Conservation (phyloP, 30 jellyfish, hydroid and myxozoan species). For the Phacellophora camtschatica region DNA sequence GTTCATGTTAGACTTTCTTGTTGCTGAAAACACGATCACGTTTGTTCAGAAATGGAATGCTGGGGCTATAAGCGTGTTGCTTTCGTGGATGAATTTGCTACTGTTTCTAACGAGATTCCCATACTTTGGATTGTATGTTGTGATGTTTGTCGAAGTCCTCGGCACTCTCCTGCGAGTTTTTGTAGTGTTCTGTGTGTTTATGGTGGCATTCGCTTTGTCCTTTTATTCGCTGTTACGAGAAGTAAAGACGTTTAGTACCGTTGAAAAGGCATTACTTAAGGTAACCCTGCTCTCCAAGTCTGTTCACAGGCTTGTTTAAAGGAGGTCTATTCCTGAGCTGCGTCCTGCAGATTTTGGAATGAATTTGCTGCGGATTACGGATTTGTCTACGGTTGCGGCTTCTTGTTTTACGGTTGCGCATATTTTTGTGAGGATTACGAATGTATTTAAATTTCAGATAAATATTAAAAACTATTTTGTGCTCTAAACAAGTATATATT, state of each 20-base stretch:
- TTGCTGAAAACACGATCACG: not conserved
- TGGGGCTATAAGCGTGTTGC: slow-evolving; percentile 76
- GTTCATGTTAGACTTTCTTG: slow-evolving; percentile 64
- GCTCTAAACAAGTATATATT: too few relatives aligned
- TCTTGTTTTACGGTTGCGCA: too few relatives aligned
- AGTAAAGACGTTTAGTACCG: slow-evolving; percentile 56
- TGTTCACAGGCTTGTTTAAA: too few relatives aligned
- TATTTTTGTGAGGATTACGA: too few relatives aligned
- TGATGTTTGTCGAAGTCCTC: slow-evolving; percentile 86
- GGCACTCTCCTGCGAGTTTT: slow-evolving; percentile 74
- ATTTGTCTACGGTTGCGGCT: too few relatives aligned
- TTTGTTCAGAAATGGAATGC: slow-evolving; percentile 74
- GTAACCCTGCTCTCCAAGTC: too few relatives aligned
- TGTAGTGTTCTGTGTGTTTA: slow-evolving; percentile 65
- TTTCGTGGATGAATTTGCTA: slow-evolving; percentile 76
- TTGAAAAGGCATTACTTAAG: slow-evolving; percentile 67
- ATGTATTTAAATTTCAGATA: too few relatives aligned
- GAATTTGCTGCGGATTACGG: too few relatives aligned
- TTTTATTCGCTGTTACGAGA: slow-evolving; percentile 62
- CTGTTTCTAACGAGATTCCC: slow-evolving; percentile 75
- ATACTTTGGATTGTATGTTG: slow-evolving; percentile 83
- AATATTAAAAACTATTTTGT: too few relatives aligned
- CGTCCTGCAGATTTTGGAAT: too few relatives aligned
- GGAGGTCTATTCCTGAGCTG: too few relatives aligned
- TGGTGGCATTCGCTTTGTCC: slow-evolving; percentile 82